phyloP scores from a whole-genome alignment of 2,113 vertebrate genomes.

The Syngnathus floridae region DNA sequence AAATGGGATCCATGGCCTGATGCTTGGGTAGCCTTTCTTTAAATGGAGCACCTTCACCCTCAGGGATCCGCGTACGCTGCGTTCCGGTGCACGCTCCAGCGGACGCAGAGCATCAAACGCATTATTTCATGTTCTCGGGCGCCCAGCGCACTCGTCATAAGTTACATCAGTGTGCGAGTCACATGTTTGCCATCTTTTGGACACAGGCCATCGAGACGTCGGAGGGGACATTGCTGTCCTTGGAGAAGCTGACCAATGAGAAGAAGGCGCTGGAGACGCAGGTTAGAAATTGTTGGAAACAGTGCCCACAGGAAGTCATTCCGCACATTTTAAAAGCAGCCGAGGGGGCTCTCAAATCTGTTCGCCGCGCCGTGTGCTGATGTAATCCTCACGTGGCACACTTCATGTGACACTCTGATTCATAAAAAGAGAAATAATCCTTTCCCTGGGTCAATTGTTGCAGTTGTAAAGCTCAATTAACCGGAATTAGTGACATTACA shows the following conservation, averaged over 20 bases:
- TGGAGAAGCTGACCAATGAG: conserved; percentile 48
- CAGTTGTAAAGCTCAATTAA: not conserved
- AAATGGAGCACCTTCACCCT: conserved; percentile 1
- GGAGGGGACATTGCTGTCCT: conserved; percentile 14
- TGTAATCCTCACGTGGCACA: conserved; percentile 52
- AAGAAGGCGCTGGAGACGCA: conserved; percentile 50
- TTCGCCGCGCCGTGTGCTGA: conserved; percentile 39
- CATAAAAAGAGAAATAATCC: not conserved
- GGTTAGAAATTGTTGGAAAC: conserved; percentile 43
- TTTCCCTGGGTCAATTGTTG: not conserved
- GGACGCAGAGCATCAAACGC: not conserved
- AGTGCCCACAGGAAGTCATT: not conserved
- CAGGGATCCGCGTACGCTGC: not conserved
- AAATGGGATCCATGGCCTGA: not conserved
- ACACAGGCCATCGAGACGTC: conserved; percentile 37
- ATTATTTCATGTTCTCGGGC: not conserved
- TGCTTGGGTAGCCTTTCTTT: not conserved
- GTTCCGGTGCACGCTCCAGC: not conserved
- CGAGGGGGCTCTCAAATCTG: conserved; percentile 25
- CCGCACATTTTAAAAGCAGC: not conserved
- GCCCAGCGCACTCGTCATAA: not conserved
- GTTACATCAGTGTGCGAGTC: not conserved
- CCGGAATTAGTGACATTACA: not conserved
- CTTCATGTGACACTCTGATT: not conserved
- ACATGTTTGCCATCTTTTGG: conserved; percentile 6